Evolutionary conservation across 2,797 vertebrate species (phyloP).

Genomic region (Luscinia luscinia): DNA sequence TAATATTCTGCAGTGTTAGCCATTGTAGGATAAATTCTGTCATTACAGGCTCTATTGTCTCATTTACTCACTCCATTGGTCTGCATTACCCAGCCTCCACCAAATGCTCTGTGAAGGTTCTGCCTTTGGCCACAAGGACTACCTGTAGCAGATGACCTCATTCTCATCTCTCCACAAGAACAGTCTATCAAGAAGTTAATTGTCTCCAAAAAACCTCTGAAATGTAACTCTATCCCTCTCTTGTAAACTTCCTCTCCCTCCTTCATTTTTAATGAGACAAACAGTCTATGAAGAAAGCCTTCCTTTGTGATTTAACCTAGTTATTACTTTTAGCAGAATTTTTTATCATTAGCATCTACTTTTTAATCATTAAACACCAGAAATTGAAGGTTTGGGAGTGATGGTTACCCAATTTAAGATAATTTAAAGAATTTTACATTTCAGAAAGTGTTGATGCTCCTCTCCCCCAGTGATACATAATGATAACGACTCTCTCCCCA

Average conservation of each 20-base stretch:
- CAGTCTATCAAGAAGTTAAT: neutral
- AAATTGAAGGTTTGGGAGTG: neutral
- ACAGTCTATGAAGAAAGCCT: neutral
- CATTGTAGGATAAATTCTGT: neutral
- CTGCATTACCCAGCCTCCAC: neutral
- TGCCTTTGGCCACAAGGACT: neutral
- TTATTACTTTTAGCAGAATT: neutral
- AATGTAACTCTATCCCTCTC: neutral
- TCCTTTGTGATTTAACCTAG: neutral
- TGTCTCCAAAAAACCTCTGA: neutral
- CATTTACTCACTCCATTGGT: neutral
- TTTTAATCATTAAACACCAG: neutral
- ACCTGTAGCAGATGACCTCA: neutral
- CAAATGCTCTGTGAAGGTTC: neutral
- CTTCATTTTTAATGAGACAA: neutral
- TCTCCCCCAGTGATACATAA: fast-evolving
- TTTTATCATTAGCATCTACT: neutral
- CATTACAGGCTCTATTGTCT: neutral
- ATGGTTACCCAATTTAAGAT: neutral
- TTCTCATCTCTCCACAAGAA: neutral
- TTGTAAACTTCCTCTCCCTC: neutral
- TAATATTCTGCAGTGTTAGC: neutral
- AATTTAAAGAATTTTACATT: neutral
- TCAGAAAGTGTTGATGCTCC: neutral
- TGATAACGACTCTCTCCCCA: neutral